These are phyloP conservation scores for Megalops atlanticus DNA, from an alignment of 2,113 vertebrate species.

Conservation along the genomic window DNA sequence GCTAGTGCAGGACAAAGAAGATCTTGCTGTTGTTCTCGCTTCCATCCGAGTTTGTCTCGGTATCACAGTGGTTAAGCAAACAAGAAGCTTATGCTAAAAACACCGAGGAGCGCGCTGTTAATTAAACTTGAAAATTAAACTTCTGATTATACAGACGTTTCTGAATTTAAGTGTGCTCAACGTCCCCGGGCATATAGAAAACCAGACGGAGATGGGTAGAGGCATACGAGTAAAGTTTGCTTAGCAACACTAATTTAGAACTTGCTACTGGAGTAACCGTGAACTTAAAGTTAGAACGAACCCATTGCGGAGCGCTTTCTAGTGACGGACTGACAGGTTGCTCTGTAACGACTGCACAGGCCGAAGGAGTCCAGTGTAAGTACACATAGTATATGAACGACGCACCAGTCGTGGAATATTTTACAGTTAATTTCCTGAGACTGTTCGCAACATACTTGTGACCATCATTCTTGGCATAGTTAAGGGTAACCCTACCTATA, in stretches of 20 bases:
- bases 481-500: too few relatives aligned
- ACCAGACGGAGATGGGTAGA: neutral
- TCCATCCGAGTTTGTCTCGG: too few relatives aligned
- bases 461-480: too few relatives aligned
- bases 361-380: neutral
- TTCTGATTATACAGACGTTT: neutral
- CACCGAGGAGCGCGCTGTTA: too few relatives aligned
- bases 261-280: constrained; percentile 4
- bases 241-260: neutral
- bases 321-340: neutral
- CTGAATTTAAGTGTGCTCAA: neutral
- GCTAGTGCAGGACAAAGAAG: neutral
- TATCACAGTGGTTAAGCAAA: too few relatives aligned
- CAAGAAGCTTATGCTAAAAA: too few relatives aligned
- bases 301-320: neutral
- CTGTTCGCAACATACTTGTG: too few relatives aligned
- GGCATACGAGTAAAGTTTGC: neutral
- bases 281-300: neutral
- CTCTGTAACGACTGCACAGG: neutral
- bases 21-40: neutral
- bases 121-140: too few relatives aligned
- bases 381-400: too few relatives aligned
- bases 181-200: neutral
- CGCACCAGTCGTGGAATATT: too few relatives aligned
- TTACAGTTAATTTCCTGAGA: too few relatives aligned